These are phyloP conservation scores for Ianthella basta DNA, from an alignment of 37 sponge, comb jelly and placozoan genomes.

Conservation along the genomic window DNA sequence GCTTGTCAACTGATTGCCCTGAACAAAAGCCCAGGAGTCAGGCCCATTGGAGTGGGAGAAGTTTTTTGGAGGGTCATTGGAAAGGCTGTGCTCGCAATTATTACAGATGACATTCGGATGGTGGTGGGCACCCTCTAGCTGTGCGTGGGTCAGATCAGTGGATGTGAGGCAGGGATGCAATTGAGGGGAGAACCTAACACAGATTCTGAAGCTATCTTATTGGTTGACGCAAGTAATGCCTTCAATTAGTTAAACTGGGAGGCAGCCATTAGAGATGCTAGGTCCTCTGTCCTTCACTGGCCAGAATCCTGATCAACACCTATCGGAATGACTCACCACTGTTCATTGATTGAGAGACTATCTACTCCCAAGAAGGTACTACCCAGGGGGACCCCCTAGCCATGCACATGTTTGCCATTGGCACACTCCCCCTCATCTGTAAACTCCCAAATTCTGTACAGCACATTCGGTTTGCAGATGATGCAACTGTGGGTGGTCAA, in stretches of 20 bases:
- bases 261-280: background rate
- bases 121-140: background rate
- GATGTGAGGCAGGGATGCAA: background rate
- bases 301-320: slow-evolving; percentile 4
- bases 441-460: background rate
- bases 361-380: background rate
- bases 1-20: slow-evolving; percentile 2
- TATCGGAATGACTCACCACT: background rate
- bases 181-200: background rate
- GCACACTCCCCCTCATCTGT: background rate
- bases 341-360: slow-evolving; percentile 12
- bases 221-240: background rate
- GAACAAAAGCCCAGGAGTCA: slow-evolving; percentile 12
- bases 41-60: background rate
- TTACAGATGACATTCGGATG: background rate
- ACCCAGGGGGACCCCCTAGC: slow-evolving; percentile 4
- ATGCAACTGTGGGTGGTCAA: background rate
- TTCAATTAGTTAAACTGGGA: background rate
- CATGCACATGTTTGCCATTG: too few species aligned
- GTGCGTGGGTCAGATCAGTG: background rate
- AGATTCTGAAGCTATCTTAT: background rate
- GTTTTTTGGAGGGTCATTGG: background rate
- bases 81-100: background rate
- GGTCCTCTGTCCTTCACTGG: background rate
- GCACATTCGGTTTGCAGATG: background rate